Base-by-base conservation (phyloP, 2,797 vertebrate species). In the Sitta carolinensis region DNA sequence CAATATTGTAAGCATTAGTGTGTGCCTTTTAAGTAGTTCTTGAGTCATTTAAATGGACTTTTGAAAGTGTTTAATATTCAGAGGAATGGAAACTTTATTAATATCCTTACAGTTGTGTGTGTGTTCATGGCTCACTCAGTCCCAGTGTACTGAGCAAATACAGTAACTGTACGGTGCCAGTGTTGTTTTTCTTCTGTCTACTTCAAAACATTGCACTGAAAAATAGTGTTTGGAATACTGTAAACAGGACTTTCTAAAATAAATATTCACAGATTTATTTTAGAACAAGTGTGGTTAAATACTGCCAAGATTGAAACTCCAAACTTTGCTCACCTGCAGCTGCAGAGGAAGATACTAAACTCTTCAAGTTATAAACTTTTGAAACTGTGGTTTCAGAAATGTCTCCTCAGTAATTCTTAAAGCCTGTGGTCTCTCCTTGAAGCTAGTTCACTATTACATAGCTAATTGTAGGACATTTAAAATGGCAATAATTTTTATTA, bases 341-440 rank as follows among this genome's bases (percentile, higher is more conserved):
- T 95, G 81, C 93, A 85, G 69, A 84, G 32, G 73, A 89, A 32
- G 48, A 55, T 81, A 40, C 80, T 84, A 61, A 93, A 73, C 19
- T 81, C 66, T 77, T 34, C 63, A 93, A 94, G 42, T 86, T 93
- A 54, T 11, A 67, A 80, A 62, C 73, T 86, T 90, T 47, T 88
- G 86, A 94, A 91, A 73, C 36, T 72, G 11, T 80, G 42, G 84
- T 93, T 94, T 95, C 81, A 89, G 48, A 95, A 87, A 54, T 67
- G 43, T 81, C 88, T 96, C 48, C 92, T 91, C 10, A 6, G 25
- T 68, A 62, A 74, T 36, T 75, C 27, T 75, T 61, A 72, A 73
- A 87, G 68, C 48, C 73, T 84, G 17, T n/a, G 57, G 21, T 72
- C 9, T 72, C 14, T 84, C 50, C 57, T 58, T 77, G 50, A 94